phyloP scores from a whole-genome alignment of 2,888 invertebrate genomes.

The Parnassius orleans region DNA sequence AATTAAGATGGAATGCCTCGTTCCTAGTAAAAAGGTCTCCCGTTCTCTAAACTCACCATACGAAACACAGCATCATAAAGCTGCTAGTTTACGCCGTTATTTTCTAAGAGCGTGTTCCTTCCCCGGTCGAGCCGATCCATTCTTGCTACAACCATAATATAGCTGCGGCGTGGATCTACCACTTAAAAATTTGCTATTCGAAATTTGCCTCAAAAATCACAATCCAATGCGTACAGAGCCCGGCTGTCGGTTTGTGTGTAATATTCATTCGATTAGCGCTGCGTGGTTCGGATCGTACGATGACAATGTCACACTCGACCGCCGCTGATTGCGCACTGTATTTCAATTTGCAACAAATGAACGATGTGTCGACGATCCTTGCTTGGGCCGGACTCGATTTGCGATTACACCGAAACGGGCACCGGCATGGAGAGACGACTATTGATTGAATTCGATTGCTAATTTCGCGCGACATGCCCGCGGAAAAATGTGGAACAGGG shows the following conservation, averaged over 20 bases:
- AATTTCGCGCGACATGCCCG: constrained; percentile 2
- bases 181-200: no score
- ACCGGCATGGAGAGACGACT: constrained; percentile 3
- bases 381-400: constrained; percentile 1
- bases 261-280: constrained; percentile 75
- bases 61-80: no score
- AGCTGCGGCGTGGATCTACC: no score
- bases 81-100: no score
- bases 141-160: no score
- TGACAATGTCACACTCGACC: constrained; percentile 69
- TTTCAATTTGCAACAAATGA: constrained; percentile 53
- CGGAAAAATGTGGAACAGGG: not conserved
- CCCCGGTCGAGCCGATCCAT: no score
- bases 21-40: no score
- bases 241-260: constrained; percentile 48
- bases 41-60: no score
- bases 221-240: constrained; percentile 41
- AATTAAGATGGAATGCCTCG: no score
- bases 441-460: constrained; percentile 20
- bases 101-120: no score
- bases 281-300: constrained; percentile 68
- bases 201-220: no score
- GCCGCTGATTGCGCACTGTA: constrained; percentile 32
- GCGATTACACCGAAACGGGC: constrained; percentile 16
- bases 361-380: constrained; percentile 26